Evolutionary conservation across 1,140 invertebrate species (phyloP), one percentile per base, ranked within the genome.

Genomic region (Dendroctonus valens): DNA sequence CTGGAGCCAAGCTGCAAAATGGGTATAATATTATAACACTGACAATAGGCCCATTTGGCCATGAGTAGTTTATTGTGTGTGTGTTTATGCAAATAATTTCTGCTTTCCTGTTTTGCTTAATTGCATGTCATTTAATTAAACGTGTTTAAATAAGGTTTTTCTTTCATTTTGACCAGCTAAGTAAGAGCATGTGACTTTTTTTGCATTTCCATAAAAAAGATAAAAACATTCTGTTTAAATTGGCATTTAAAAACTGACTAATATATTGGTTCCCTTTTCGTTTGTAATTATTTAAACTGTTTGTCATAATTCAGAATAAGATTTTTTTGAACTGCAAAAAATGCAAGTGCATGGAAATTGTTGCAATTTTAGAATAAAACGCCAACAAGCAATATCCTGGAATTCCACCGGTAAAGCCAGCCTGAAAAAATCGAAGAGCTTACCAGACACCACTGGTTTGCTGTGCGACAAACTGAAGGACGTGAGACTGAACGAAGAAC

Each of bases 21-120:
- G 70, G 70, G 70, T 71, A 69, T 71, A 69, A 59, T 40, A 71
- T 69, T 55, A 69, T 71, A 46, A 68, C 12, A 67, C 53, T 71
- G 55, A 61, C 51, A 63, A 50, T 71, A 49, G 53, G 53, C 9
- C 39, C 42, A 14, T 40, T 48, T 12, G 39, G 38, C n/a, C 57
- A 54, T 65, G 57, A 65, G 62, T 65, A 58, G 50, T 57, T 41
- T 48, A 48, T 64, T 12, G 39, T 7, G n/a, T 50, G 6, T 50
- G 26, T 50, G 15, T 50, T 40, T 60, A 5, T 41, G 1, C 26
- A 26, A 26, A 26, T 26, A 26, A 26, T 26, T 26, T 26, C 3
- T 26, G 26, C 26, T 26, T 26, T 1, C 26, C 26, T 26, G 26
- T 26, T 26, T 26, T 26, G 26, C 26, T 26, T 26, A 26, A 26